Percentiles rank a stretch among this genome's conserved stretches.
These are phyloP conservation scores for Lordiphosa mommai DNA, from an alignment of 1,140 invertebrate genomes.

Conservation along the genomic window DNA sequence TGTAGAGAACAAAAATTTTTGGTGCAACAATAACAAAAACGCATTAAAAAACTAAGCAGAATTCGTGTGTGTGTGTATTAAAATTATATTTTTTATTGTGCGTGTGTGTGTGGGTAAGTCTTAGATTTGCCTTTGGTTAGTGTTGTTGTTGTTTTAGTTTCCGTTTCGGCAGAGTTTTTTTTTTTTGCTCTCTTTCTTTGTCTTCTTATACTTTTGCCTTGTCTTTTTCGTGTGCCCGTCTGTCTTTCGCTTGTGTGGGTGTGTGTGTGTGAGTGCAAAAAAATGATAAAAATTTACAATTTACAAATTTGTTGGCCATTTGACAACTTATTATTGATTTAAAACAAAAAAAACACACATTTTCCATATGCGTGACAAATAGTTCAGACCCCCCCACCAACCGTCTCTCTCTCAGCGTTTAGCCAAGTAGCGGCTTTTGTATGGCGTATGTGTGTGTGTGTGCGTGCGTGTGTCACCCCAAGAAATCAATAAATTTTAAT, in stretches of 20 bases:
- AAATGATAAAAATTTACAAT: conserved; percentile 10
- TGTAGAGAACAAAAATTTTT: too few relatives aligned
- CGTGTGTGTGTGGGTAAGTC: conserved; percentile 6
- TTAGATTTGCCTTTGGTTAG: too few relatives aligned
- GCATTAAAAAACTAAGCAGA: too few relatives aligned
- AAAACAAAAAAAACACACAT: too few relatives aligned
- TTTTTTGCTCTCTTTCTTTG: conserved; percentile 24
- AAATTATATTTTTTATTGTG: conserved; percentile 1
- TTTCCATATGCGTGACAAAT: conserved; percentile 4
- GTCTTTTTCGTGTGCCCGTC: conserved; percentile 36
- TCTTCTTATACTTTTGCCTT: conserved; percentile 32
- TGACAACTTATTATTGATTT: conserved; percentile 30
- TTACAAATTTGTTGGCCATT: not conserved
- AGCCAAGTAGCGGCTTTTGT: too few relatives aligned
- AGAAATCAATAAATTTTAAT: too few relatives aligned
- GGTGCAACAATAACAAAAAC: too few relatives aligned
- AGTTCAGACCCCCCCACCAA: not conserved
- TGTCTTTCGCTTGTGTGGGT: conserved; percentile 15
- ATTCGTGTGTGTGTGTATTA: not conserved
- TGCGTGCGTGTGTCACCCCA: too few relatives aligned
- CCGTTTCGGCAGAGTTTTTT: conserved; percentile 12
- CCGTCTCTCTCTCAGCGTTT: too few relatives aligned
- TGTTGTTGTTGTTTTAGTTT: too few relatives aligned
- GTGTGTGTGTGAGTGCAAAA: conserved; percentile 12
- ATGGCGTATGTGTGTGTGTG: too few relatives aligned